Evolutionary conservation across 1,140 invertebrate species (phyloP).

Genomic region (Hypsibius dujardini): DNA sequence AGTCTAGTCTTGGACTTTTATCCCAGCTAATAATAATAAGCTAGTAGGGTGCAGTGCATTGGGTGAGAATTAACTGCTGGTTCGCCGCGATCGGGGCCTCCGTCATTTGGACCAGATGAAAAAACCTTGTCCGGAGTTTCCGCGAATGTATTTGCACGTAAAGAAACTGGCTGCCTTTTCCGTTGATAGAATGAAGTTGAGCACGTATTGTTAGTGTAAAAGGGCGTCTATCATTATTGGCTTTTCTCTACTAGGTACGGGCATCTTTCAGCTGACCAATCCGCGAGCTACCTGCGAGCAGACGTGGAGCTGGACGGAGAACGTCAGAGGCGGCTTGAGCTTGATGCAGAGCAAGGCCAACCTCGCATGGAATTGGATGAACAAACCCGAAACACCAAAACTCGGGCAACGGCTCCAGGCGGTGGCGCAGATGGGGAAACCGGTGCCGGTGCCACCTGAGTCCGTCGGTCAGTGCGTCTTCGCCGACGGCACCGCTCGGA

Average conservation of each 20-base stretch:
- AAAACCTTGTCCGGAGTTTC: too few relatives aligned
- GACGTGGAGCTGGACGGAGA: not conserved
- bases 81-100: too few relatives aligned
- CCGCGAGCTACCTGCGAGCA: not conserved
- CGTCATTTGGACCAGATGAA: too few relatives aligned
- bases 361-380: not conserved
- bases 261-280: conserved; percentile 1
- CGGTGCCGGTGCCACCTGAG: not conserved
- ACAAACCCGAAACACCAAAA: not conserved
- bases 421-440: not conserved
- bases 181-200: too few relatives aligned
- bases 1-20: too few relatives aligned
- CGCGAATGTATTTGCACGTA: too few relatives aligned
- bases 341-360: not conserved
- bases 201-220: too few relatives aligned
- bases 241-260: not conserved
- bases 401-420: not conserved
- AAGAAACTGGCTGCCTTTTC: too few relatives aligned
- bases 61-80: too few relatives aligned
- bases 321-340: not conserved
- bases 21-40: too few relatives aligned
- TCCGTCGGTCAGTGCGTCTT: not conserved
- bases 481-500: not conserved
- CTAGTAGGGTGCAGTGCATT: too few relatives aligned
- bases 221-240: too few relatives aligned